Base-by-base conservation (phyloP, 2,797 vertebrate genomes). In the Psittacula echo region DNA sequence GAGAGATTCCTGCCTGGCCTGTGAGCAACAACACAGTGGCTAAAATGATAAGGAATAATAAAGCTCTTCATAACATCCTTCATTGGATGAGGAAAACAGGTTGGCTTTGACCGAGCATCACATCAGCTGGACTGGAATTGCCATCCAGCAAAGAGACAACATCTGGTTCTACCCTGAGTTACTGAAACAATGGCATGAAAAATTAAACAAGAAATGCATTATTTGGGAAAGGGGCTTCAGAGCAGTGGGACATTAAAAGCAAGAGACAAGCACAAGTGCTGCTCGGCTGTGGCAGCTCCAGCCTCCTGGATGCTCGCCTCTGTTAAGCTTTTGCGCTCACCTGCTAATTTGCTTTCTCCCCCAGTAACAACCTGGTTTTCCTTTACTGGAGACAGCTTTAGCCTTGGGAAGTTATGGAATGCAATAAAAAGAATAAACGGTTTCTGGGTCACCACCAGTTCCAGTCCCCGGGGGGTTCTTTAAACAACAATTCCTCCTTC, bases 361-460 rank as follows among this genome's bases (percentile, higher is more conserved):
- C 68, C 87, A 90, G 58, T 85, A 85, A 95, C 89, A 66, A 94
- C 86, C 93, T 90, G 45, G 58, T 70, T 80, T 93, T 93, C 81
- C 16, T 34, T 71, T 75, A 92, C 86, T 92, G 87, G 93, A 96
- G 94, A 91, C 68, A 53, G 68, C 10, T 79, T 75, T 90, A 85
- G 92, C 96, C 96, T 47, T 56, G 27, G 91, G 97, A 97, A 96
- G 92, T 90, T 82, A 34, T 29, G 79, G 96, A 96, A 91, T 97
- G 97, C 96, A 97, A 97, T 97, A 97, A 97, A 97, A 90, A 84
- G 66, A 90, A 87, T 87, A 85, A 97, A 94, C 80, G 70, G 87
- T 97, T 97, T 97, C 96, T 98, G 97, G 97, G 97, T 98, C 97
- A 97, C 74, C 21, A 90, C 86, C 96, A 96, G 97, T 95, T 95